Evolutionary conservation across 2,113 vertebrate genomes (phyloP).

Genomic region (Alligator mississippiensis): DNA sequence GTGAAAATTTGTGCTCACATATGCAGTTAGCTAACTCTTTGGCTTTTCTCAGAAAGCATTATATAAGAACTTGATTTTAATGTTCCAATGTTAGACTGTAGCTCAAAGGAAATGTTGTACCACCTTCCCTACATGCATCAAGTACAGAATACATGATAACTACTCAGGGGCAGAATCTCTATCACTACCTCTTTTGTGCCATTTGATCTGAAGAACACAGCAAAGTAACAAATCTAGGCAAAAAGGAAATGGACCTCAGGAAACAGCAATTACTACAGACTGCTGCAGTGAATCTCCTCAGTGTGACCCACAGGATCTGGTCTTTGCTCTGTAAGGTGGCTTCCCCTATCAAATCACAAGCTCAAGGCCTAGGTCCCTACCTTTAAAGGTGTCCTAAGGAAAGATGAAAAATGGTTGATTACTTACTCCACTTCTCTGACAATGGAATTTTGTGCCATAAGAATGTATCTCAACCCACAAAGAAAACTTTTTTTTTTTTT

Average conservation of each 20-base stretch:
- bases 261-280: not conserved
- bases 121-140: too few relatives aligned
- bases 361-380: rapidly evolving
- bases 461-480: not conserved
- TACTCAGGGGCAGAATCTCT: not conserved
- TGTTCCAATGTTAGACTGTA: not conserved
- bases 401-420: not conserved
- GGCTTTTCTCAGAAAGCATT: not conserved
- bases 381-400: not conserved
- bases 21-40: not conserved
- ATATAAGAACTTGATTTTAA: not conserved
- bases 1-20: not conserved
- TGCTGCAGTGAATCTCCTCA: not conserved
- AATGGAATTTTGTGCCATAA: not conserved
- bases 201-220: not conserved
- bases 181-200: not conserved
- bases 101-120: not conserved
- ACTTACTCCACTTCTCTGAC: not conserved
- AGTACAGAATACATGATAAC: not conserved
- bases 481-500: not conserved
- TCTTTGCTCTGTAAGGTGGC: not conserved
- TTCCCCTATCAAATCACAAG: not conserved
- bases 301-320: not conserved
- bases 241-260: not conserved
- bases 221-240: not conserved